Percentiles rank a stretch among this genome's conserved stretches.
These are phyloP conservation scores for Atrina japonica DNA, from an alignment of 2,888 invertebrate genomes.

Conservation along the genomic window DNA sequence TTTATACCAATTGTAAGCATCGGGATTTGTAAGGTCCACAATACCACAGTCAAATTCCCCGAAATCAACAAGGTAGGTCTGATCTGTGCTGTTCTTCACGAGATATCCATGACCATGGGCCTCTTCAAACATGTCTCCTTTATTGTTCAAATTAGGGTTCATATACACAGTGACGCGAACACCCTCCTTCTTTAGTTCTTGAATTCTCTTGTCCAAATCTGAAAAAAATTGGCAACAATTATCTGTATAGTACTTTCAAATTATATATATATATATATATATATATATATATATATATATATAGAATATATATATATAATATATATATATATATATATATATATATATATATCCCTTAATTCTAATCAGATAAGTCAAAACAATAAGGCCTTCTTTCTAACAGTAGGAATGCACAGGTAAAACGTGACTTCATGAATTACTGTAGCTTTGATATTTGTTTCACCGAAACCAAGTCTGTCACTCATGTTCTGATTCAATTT, in stretches of 20 bases:
- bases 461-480: no score
- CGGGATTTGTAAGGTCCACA: slow-evolving; percentile 73
- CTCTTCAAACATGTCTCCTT: slow-evolving; percentile 65
- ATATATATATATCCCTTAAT: no score
- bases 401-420: no score
- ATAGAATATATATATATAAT: no score
- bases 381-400: no score
- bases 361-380: no score
- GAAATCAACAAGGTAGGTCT: slow-evolving; percentile 65
- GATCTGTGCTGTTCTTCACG: slow-evolving; percentile 62
- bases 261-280: no score
- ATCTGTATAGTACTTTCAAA: neutral
- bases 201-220: slow-evolving; percentile 63
- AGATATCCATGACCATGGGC: slow-evolving; percentile 64
- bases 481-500: no score
- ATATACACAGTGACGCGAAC: slow-evolving; percentile 72
- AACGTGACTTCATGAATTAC: no score
- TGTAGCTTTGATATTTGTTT: no score
- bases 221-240: neutral
- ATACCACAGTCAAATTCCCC: slow-evolving; percentile 72
- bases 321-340: no score
- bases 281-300: no score
- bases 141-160: slow-evolving; percentile 70
- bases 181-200: slow-evolving; percentile 52
- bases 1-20: slow-evolving; percentile 74